Evolutionary conservation across 2,113 vertebrate genomes (phyloP), one percentile per base, ranked within the genome.

Genomic region (Neotragus moschatus): DNA sequence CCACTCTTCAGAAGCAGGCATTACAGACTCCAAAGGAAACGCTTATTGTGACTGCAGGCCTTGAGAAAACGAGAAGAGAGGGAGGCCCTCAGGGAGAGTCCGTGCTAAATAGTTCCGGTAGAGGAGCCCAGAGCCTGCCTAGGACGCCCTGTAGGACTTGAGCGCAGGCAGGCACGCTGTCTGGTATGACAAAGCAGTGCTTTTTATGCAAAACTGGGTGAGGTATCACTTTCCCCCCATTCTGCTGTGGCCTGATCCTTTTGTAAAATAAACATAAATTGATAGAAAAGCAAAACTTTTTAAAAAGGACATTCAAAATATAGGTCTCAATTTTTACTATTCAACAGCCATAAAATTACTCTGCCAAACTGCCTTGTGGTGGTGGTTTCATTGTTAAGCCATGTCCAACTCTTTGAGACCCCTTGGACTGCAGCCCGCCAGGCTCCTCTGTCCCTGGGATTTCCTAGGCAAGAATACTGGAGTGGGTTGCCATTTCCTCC

Each of bases 161-260:
- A 49, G 45, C 5, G 2, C 11, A 85, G 36, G 15, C 1, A 0
- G 36, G 15, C 1, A 0, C 10, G 33, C 33, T 28, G 2, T 19
- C 16, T 21, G 33, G 12, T 19, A 25, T 17, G 47, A 1, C 63
- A 9, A 53, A 49, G 23, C 5, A 25, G 5, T 8, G 11, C 21
- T 75, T 73, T 60, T 45, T 6, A 1, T 25, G 7, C 17, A 73
- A 43, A 95, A 58, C 3, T n/a, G 47, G 70, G 36, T 81, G 66
- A 39, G 53, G 14, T 36, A 8, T 10, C 17, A 17, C 17, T 9
- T 7, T 5, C 36, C 23, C 36, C 6, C 0, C 36, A 11, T 25
- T 60, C 17, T 51, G 3, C 16, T 15, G 39, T 45, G 19, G 36
- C 56, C 12, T 12, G 51, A 66, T 70, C 66, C 81, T 84, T 96